Base-by-base conservation (phyloP, 1,140 invertebrate species). In the Himalopsyche phryganea region DNA sequence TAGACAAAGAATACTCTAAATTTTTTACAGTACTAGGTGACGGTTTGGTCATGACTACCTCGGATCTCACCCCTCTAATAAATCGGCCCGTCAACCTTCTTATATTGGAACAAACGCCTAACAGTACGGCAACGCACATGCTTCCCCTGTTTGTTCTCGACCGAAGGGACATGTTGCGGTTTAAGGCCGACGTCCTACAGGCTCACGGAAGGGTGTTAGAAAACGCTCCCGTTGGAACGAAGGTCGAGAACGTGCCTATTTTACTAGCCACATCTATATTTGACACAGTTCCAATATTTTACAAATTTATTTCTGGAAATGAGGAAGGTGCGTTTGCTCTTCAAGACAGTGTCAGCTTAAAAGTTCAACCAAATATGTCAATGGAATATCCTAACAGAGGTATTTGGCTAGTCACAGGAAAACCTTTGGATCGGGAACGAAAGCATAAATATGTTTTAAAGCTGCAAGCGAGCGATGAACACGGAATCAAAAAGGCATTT, bases 41-140 rank as follows among this genome's bases (percentile, higher is more conserved):
- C 71, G 92, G 92, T 17, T 81, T 93, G 40, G 83, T 95, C 6
- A 94, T 94, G 91, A 94, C 91, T 13, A 93, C 91, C 1, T 83
- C 88, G 1, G 90, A 92, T 64, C 76, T 94, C 3, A 82, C 83
- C 17, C 87, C 90, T 3, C 71, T 94, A n/a, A 81, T 91, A 19
- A 86, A 92, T 68, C 80, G 83, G 40, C 88, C 89, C 0, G 83
- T 94, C 6, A 86, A 89, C 65, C 77, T 94, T 13, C 81, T 91
- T 6, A 85, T 94, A 0, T 73, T 91, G 10, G 91, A 93, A 67
- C 87, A 92, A 61, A 83, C 86, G 6, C 82, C 84, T 1, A 91
- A 91, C 67, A 81, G 81, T 38, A 92, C 88, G 23, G 82, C 86
- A 11, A 89, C 88, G 1, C 90, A 92, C 70, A 84, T 87, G 41